Conservation (phyloP, 2,113 vertebrate genomes). For the Eulemur macaco region DNA sequence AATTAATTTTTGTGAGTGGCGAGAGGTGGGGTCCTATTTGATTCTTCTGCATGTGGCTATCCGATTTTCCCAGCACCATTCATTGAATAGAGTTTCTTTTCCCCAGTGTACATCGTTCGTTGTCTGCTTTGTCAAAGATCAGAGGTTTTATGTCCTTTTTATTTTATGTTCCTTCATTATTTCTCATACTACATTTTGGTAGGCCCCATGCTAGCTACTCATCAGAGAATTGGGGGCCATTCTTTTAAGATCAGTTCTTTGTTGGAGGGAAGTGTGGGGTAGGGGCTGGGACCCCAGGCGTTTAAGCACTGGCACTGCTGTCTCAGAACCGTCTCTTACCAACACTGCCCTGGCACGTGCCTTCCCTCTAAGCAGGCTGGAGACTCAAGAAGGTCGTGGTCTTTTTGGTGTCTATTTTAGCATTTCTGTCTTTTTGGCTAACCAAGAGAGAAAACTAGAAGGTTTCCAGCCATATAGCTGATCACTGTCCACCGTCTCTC, state of each 20-base stretch:
- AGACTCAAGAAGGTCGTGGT: background rate
- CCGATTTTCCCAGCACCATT: too few species aligned
- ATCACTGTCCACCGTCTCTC: background rate
- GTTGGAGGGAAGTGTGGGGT: background rate
- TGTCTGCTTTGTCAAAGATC: too few species aligned
- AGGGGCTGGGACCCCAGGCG: background rate
- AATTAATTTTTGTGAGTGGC: too few species aligned
- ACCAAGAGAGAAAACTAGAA: background rate
- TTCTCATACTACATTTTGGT: background rate
- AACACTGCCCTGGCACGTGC: background rate
- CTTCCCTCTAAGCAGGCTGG: background rate
- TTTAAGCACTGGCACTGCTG: fast-evolving
- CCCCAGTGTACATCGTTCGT: too few species aligned
- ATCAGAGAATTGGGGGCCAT: background rate
- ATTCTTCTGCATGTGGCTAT: too few species aligned
- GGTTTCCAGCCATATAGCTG: fast-evolving
- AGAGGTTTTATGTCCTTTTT: background rate
- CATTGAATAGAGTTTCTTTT: too few species aligned
- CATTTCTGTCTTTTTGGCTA: background rate
- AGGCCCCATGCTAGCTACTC: background rate
- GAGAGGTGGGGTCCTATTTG: too few species aligned
- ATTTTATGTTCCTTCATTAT: background rate
- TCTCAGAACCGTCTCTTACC: background rate
- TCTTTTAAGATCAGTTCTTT: background rate
- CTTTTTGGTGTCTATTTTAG: background rate